Evolutionary conservation across 2,888 invertebrate genomes (phyloP), one percentile per base, ranked within the genome.

Genomic region (Apodemia hepburni): DNA sequence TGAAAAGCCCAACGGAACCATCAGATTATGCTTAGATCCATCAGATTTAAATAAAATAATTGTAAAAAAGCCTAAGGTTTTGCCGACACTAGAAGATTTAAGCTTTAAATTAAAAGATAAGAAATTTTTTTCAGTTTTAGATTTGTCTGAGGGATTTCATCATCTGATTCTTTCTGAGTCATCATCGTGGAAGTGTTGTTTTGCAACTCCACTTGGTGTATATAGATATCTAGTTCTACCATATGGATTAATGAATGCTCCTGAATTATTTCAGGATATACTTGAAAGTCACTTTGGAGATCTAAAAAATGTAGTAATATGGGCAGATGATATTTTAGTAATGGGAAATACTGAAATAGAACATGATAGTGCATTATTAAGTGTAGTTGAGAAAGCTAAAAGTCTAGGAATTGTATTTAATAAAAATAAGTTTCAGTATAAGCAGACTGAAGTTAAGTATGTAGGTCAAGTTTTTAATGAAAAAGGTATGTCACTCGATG

Each of bases 201-300:
- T 68, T 58, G 65, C 65, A 11, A 68, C 61, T 17, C 68, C 65
- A 12, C 63, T 65, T 64, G 65, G 68, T 45, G 65, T 66, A 4
- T 66, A 66, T 49, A 61, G 65, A 42, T 66, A 66, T 63, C 22
- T 59, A 17, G 68, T 68, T 17, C 63, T 66, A 9, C 65, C 68
- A 15, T 66, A 66, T 58, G 66, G 64, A 27, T 59, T 68, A 49
- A 61, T 61, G 45, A 65, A 66, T 63, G 66, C 66, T n/a, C 66
- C 66, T 54, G 68, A 68, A 22, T 33, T 66, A 45, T 68, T 68
- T 51, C 66, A 66, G 22, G 64, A 66, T 49, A 18, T 60, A 35
- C 33, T 65, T 6, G 54, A 54, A 60, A 58, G 12, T 11, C 54
- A 66, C 29, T 62, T 63, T 47, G 51, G 61, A 6, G 15, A 47